Evolutionary conservation across 2,888 invertebrate species (phyloP).

Genomic region (Cynaeus angustus): DNA sequence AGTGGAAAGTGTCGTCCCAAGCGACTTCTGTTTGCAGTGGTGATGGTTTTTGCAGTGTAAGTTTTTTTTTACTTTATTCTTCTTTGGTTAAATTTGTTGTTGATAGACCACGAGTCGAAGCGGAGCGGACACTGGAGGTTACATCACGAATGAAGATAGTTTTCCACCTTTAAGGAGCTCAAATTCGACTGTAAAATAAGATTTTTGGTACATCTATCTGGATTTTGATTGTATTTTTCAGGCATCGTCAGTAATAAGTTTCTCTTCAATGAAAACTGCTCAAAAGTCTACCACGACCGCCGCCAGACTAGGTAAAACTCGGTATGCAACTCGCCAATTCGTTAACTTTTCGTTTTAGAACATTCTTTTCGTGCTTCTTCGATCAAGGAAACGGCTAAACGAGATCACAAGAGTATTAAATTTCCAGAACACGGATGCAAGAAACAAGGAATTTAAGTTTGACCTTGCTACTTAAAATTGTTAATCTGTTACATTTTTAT

Average conservation of each 20-base stretch:
- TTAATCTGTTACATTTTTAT: neutral
- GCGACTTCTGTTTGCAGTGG: conserved; percentile 10
- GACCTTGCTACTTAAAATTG: neutral
- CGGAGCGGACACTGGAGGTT: no score
- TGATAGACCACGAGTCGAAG: no score
- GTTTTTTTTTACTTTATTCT: neutral
- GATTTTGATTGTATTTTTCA: neutral
- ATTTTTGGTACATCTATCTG: neutral
- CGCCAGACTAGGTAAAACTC: conserved; percentile 21
- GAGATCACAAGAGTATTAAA: conserved; percentile 4
- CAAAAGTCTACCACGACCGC: neutral
- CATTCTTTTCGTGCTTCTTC: conserved; percentile 14
- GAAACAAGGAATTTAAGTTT: conserved; percentile 1
- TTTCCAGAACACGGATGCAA: conserved; percentile 23
- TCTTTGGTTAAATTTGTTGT: no score
- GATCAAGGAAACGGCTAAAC: conserved; percentile 2
- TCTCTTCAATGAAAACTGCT: conserved; percentile 21
- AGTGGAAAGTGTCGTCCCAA: neutral
- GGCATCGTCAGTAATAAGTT: conserved; percentile 31
- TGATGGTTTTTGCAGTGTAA: conserved; percentile 15
- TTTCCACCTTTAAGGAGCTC: conserved; percentile 2
- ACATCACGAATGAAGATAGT: neutral
- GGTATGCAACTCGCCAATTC: neutral
- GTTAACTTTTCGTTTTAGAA: conserved; percentile 13
- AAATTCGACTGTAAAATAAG: conserved; percentile 7